Percentiles rank a stretch among this genome's conserved stretches.
Evolutionary conservation across 53 echinoderm and acorn worm species (phyloP).

Genomic region (Arbacia lixula): DNA sequence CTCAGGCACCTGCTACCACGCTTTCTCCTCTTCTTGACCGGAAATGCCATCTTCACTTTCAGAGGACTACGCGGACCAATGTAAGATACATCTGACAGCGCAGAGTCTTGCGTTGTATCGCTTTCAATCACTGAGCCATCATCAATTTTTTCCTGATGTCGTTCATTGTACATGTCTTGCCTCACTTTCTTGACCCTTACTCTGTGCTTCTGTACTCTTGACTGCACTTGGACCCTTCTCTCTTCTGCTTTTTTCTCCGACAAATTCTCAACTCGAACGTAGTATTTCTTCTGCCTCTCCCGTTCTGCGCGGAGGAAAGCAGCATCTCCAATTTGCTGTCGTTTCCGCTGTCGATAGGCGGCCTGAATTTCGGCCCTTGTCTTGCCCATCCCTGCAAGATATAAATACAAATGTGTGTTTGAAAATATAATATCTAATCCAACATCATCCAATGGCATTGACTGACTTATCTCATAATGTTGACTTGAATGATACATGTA

Average conservation of each 20-base stretch:
- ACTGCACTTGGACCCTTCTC: slow-evolving; percentile 1
- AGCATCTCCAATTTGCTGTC: slow-evolving; percentile 41
- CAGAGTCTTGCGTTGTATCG: slow-evolving; percentile 19
- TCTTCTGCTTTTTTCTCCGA: slow-evolving; percentile 31
- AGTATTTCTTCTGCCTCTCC: slow-evolving; percentile 33
- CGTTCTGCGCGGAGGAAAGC: slow-evolving; percentile 44
- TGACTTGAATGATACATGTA: background rate
- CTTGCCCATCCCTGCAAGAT: slow-evolving; percentile 24
- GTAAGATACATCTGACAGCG: slow-evolving; percentile 14
- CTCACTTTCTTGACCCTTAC: slow-evolving; percentile 44
- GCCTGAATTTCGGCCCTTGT: slow-evolving; percentile 49
- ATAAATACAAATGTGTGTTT: background rate
- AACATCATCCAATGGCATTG: background rate
- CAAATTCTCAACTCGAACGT: slow-evolving; percentile 36
- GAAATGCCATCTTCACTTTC: slow-evolving; percentile 52
- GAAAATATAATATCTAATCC: background rate
- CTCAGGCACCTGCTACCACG: slow-evolving; percentile 48
- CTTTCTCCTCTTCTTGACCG: slow-evolving; percentile 16
- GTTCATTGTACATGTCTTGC: slow-evolving; percentile 3
- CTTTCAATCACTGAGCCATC: background rate
- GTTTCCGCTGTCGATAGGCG: slow-evolving; percentile 50
- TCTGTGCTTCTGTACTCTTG: slow-evolving; percentile 40
- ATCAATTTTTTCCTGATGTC: too few relatives aligned
- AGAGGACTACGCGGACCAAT: slow-evolving; percentile 1
- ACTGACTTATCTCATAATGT: background rate